phyloP scores from a whole-genome alignment of 2,113 vertebrate genomes.

The Pygoscelis adeliae region DNA sequence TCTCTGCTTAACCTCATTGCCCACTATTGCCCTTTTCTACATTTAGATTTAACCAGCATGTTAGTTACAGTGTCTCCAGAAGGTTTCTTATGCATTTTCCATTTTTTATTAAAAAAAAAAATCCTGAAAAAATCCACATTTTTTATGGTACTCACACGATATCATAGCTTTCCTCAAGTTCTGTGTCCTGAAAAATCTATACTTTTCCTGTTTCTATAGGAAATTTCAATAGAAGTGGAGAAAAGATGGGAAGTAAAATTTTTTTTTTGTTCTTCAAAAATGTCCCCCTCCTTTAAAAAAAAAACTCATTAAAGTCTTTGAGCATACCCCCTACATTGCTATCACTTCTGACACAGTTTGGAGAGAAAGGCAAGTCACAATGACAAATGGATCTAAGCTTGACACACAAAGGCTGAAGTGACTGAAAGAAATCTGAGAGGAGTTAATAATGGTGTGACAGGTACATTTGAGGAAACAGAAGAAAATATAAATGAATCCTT shows the following conservation, averaged over 20 bases:
- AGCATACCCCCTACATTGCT: rapidly evolving
- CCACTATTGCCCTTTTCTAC: conserved; percentile 62
- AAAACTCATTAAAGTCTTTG: background rate
- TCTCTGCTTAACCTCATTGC: conserved; percentile 68
- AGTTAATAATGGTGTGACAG: background rate
- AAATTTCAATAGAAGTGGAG: background rate
- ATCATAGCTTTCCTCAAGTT: background rate
- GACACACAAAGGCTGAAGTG: background rate
- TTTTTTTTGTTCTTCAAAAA: background rate
- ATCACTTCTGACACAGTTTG: background rate
- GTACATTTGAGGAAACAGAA: background rate
- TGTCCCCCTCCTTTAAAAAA: background rate
- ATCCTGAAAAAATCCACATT: no score
- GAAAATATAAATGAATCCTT: background rate
- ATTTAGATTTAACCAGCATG: conserved; percentile 31
- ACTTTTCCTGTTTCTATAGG: background rate
- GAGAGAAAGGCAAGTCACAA: background rate
- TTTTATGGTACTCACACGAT: background rate
- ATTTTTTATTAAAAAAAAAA: background rate
- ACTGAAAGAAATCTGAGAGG: background rate
- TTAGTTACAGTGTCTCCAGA: conserved; percentile 23
- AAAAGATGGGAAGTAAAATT: background rate
- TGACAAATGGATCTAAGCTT: background rate
- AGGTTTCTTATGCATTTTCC: background rate
- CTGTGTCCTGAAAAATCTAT: background rate